Base-by-base conservation (phyloP, 2,113 vertebrate genomes). In the cattle (Bos taurus) region DNA sequence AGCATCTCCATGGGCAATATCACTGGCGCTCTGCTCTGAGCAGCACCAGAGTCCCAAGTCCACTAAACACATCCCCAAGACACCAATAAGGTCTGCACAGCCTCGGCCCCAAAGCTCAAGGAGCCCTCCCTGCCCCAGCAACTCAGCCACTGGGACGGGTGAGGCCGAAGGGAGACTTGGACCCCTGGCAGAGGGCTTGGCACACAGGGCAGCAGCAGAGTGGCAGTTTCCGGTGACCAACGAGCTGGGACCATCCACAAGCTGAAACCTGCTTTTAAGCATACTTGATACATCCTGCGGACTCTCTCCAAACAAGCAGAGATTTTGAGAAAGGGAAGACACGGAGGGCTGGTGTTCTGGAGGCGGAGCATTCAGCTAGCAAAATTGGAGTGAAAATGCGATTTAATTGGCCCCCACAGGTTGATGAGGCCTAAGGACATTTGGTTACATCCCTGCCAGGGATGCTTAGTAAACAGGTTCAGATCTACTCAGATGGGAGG, bases 401-500 rank as follows among this genome's bases (percentile, higher is more conserved):
- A 78, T 91, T 86, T 97, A 96, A 97, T 97, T 93, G 89, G 95
- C 85, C 78, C 84, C 91, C 46, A 54, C 33, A 97, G 95, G 82
- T 67, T 88, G 81, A 56, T 33, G 46, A 97, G 85, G 67, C 96
- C 97, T 80, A 88, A 93, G 71, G 88, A 93, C 88, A 81, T 97
- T 96, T 96, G 88, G 77, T 91, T 95, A 89, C 25, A 82, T 46
- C 84, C 26, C 46, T 97, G 91, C 86, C 88, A 91, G 91, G 83
- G 60, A 97, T 83, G 64, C 36, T 93, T 54, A 64, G 89, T 54
- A 95, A 96, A 97, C 97, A 98, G 85, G 92, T 97, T 97, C 88
- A 96, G 92, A 96, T 91, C 17, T 80, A 95, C 81, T 82, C 88
- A 81, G 57, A 0, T 60, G 97, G 82, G 83, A 98, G 54, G 60